Percentiles rank a stretch among this genome's conserved stretches.
These are phyloP conservation scores for Standfussiana lucernea DNA, from an alignment of 2,888 invertebrate genomes.

Conservation along the genomic window DNA sequence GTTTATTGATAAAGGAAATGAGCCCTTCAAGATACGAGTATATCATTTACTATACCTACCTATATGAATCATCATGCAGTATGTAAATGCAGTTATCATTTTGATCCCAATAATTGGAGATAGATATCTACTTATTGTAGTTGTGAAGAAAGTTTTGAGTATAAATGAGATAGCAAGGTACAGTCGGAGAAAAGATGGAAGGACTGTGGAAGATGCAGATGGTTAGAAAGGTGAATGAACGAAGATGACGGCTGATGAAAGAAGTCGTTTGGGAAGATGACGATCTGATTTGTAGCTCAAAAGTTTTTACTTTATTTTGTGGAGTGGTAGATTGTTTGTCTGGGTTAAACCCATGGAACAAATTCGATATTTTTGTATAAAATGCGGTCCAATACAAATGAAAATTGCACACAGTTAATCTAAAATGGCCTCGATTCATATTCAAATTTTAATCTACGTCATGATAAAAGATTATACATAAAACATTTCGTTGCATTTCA, in stretches of 20 bases:
- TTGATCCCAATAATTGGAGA: background rate
- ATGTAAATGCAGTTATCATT: slow-evolving; percentile 19
- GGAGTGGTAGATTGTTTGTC: too few species aligned
- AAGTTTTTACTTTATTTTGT: too few species aligned
- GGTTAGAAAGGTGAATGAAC: too few species aligned
- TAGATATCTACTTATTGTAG: slow-evolving; percentile 11
- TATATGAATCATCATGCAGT: slow-evolving; percentile 14
- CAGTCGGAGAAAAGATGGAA: background rate
- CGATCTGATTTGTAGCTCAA: too few species aligned
- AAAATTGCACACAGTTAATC: background rate
- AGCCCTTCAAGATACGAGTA: slow-evolving; percentile 27
- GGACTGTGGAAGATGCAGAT: background rate
- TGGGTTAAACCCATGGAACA: too few species aligned
- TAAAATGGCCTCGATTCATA: background rate
- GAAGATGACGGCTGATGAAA: background rate
- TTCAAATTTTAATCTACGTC: background rate
- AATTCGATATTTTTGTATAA: too few species aligned
- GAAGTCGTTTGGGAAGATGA: too few species aligned
- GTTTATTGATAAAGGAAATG: slow-evolving; percentile 29
- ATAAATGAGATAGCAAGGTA: background rate
- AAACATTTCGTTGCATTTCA: background rate
- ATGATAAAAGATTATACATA: background rate
- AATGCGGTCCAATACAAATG: too few species aligned
- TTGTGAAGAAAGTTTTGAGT: slow-evolving; percentile 6
- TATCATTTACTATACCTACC: background rate